phyloP scores from a whole-genome alignment of 2,797 vertebrate genomes.

The Arnoldichthys spilopterus region DNA sequence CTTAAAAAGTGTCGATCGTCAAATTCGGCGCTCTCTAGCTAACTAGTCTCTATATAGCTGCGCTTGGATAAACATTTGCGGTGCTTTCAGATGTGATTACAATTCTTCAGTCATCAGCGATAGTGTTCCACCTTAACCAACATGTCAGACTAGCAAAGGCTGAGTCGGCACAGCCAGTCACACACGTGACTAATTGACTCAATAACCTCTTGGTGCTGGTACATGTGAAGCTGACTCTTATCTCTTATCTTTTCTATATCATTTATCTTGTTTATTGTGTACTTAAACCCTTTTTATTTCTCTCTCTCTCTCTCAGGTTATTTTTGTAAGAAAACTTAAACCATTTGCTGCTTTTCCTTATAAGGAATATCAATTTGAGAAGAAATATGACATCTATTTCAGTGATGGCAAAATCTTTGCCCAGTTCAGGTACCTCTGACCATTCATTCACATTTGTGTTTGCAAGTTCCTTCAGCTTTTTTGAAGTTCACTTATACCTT shows the following conservation, averaged over 20 bases:
- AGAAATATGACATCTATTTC: conserved; percentile 91
- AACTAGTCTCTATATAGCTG: no score
- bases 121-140: background rate
- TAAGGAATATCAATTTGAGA: conserved; percentile 87
- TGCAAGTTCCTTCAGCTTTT: background rate
- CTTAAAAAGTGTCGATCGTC: background rate
- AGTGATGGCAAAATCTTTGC: conserved; percentile 83
- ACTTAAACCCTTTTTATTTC: background rate
- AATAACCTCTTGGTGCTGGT: background rate
- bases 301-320: conserved; percentile 77
- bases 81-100: background rate
- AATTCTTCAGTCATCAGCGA: background rate
- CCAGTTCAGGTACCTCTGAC: conserved; percentile 84
- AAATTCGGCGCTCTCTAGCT: background rate
- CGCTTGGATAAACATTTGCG: background rate
- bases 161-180: background rate
- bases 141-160: conserved; percentile 11
- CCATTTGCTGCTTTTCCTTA: conserved; percentile 84
- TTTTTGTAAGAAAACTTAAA: conserved; percentile 86
- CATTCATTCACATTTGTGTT: background rate
- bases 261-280: background rate
- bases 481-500: background rate
- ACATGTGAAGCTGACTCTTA: background rate
- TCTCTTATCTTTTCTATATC: background rate
- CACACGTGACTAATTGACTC: background rate